A percentile compares a stretch with the other conserved stretches of the same genome.
These are phyloP conservation scores for Gallinago nigripennis DNA, from an alignment of 2,797 vertebrate species.

Conservation along the genomic window DNA sequence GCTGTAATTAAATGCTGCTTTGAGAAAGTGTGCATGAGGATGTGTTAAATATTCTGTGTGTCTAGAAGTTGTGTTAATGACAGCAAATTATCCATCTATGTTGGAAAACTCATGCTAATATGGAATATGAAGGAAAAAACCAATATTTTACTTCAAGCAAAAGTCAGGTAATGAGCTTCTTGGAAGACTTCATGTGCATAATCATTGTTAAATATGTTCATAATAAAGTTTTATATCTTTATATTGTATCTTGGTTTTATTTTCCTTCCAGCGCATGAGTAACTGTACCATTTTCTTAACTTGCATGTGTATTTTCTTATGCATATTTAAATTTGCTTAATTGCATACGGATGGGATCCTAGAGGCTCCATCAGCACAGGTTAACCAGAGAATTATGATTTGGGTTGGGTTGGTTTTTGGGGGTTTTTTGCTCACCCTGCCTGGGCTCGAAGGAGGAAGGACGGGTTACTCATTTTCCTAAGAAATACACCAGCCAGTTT, in stretches of 20 bases:
- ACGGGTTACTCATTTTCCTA: not conserved
- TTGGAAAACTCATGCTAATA: not conserved
- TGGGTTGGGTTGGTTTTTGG: not conserved
- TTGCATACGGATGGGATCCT: not conserved
- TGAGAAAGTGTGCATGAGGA: slow-evolving; percentile 28
- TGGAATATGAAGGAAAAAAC: slow-evolving; percentile 34
- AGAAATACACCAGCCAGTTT: fast-evolving
- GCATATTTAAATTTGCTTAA: not conserved
- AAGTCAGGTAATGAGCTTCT: not conserved
- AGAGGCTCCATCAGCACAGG: not conserved
- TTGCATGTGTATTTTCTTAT: not conserved
- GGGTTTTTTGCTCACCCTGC: fast-evolving
- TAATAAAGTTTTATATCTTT: slow-evolving; percentile 70
- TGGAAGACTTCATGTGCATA: slow-evolving; percentile 43
- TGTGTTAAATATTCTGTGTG: not conserved
- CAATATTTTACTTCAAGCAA: slow-evolving; percentile 46
- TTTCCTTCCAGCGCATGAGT: not conserved
- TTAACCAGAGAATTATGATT: not conserved
- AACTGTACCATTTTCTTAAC: not conserved
- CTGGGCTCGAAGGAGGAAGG: not conserved
- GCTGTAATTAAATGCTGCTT: slow-evolving; percentile 48
- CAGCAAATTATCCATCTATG: not conserved
- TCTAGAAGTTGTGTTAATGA: not conserved
- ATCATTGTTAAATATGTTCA: slow-evolving; percentile 53
- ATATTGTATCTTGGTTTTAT: not conserved